phyloP scores from a whole-genome alignment of 2,888 invertebrate species.

The Zygaena filipendulae region DNA sequence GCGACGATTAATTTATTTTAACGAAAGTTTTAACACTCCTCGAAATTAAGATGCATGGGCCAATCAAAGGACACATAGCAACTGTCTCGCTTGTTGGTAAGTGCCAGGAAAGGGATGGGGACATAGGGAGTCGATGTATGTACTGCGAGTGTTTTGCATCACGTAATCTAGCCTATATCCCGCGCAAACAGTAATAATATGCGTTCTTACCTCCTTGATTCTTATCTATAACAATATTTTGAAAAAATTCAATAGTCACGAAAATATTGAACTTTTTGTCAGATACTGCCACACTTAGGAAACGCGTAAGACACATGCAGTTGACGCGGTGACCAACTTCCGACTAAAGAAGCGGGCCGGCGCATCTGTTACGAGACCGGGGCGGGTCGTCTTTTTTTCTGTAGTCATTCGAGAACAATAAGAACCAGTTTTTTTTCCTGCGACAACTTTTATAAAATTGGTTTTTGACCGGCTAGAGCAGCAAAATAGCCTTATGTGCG shows the following conservation, averaged over 20 bases:
- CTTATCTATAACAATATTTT: slow-evolving; percentile 2
- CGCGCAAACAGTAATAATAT: background rate
- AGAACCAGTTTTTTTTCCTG: slow-evolving; percentile 4
- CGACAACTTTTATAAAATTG: slow-evolving; percentile 1
- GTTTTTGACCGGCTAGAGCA: slow-evolving; percentile 2
- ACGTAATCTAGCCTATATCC: too few species aligned
- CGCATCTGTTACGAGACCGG: slow-evolving; percentile 3
- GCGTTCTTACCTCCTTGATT: background rate
- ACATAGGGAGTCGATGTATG: too few species aligned
- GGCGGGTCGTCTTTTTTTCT: slow-evolving; percentile 1
- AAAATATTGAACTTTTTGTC: slow-evolving; percentile 1
- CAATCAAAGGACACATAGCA: too few species aligned
- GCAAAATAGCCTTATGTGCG: slow-evolving; percentile 4
- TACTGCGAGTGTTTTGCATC: too few species aligned
- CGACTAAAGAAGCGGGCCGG: too few species aligned
- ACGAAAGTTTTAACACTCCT: too few species aligned
- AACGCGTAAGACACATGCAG: slow-evolving; percentile 1
- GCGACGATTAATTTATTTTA: too few species aligned
- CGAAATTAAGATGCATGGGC: too few species aligned
- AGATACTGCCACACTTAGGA: background rate
- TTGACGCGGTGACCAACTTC: slow-evolving; percentile 1
- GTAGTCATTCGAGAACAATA: slow-evolving; percentile 4
- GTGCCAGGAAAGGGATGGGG: too few species aligned
- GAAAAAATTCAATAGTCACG: background rate
- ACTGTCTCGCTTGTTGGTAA: too few species aligned